Evolutionary conservation across 1,140 invertebrate genomes (phyloP).

Genomic region (Ladona fulva): DNA sequence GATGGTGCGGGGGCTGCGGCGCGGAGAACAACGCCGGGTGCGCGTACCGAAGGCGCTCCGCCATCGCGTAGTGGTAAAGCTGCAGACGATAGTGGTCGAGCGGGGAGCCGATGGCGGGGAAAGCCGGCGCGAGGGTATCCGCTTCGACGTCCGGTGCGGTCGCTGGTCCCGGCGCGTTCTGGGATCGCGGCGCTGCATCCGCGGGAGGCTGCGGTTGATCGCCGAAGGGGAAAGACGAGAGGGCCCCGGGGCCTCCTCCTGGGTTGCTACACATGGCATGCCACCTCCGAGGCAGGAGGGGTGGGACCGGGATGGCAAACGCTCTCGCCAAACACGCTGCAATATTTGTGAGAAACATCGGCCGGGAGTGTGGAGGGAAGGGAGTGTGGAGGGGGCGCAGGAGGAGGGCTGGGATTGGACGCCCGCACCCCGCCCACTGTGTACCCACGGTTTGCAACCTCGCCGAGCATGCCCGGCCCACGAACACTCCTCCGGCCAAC

Average conservation of each 20-base stretch:
- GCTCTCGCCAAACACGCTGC: conserved; percentile 1
- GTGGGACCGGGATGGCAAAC: neutral
- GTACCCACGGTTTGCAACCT: neutral
- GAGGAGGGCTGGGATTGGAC: neutral
- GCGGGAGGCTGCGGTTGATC: neutral
- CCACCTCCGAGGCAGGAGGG: neutral
- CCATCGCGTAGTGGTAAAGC: conserved; percentile 80
- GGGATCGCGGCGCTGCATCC: conserved; percentile 12
- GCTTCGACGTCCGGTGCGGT: conserved; percentile 27
- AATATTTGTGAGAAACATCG: neutral
- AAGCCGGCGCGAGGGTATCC: conserved; percentile 19
- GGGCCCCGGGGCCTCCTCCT: neutral
- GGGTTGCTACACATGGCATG: neutral
- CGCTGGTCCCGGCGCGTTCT: conserved; percentile 26
- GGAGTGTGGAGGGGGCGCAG: neutral
- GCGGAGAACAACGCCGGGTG: conserved; percentile 38
- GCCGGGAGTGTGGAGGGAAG: neutral
- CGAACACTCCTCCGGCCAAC: neutral
- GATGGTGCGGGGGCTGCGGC: conserved; percentile 41
- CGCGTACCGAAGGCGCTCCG: conserved; percentile 58
- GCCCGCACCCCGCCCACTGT: neutral
- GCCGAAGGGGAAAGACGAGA: neutral
- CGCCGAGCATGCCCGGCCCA: neutral
- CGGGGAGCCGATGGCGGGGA: conserved; percentile 44
- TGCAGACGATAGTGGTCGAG: conserved; percentile 77